Percentiles rank a stretch among this genome's conserved stretches.
Conservation (phyloP, 1,140 invertebrate species). For the Drosophila obscura region DNA sequence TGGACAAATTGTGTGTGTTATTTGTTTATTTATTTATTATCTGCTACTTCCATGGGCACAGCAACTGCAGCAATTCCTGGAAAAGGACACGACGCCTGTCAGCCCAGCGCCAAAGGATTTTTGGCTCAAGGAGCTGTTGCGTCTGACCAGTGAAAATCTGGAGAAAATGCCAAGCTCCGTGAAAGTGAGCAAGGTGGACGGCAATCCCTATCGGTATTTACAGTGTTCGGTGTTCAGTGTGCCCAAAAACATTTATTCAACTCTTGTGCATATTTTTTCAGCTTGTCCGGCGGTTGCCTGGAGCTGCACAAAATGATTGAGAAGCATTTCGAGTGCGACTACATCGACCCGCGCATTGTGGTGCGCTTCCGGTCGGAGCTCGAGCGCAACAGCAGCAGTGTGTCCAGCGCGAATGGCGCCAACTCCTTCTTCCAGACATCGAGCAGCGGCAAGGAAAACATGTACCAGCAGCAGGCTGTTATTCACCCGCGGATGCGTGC, state of each 20-base stretch:
- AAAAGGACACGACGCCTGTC: neutral
- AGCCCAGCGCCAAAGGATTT: conserved; percentile 30
- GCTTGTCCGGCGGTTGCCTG: conserved; percentile 2
- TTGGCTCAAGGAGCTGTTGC: conserved; percentile 37
- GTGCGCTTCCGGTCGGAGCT: conserved; percentile 25
- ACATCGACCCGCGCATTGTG: conserved; percentile 36
- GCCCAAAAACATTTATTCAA: neutral
- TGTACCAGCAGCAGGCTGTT: neutral
- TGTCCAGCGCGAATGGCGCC: neutral
- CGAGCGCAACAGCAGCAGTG: neutral
- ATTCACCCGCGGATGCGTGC: no score
- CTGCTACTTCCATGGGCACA: neutral
- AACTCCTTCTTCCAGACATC: neutral
- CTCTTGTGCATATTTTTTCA: conserved; percentile 12
- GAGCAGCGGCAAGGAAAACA: conserved; percentile 10
- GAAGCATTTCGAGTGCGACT: conserved; percentile 10
- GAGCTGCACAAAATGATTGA: conserved; percentile 20
- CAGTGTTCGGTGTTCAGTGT: neutral
- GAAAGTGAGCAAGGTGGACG: conserved; percentile 33
- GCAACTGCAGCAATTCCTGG: conserved; percentile 42
- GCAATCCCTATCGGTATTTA: conserved; percentile 68
- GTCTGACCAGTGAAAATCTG: conserved; percentile 26
- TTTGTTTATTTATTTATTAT: neutral
- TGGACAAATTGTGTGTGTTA: no score
- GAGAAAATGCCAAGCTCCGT: conserved; percentile 57